A percentile compares a stretch with the other conserved stretches of the same genome.
These are phyloP conservation scores for Corynorhinus townsendii DNA, from an alignment of 2,113 vertebrate genomes.

Conservation along the genomic window DNA sequence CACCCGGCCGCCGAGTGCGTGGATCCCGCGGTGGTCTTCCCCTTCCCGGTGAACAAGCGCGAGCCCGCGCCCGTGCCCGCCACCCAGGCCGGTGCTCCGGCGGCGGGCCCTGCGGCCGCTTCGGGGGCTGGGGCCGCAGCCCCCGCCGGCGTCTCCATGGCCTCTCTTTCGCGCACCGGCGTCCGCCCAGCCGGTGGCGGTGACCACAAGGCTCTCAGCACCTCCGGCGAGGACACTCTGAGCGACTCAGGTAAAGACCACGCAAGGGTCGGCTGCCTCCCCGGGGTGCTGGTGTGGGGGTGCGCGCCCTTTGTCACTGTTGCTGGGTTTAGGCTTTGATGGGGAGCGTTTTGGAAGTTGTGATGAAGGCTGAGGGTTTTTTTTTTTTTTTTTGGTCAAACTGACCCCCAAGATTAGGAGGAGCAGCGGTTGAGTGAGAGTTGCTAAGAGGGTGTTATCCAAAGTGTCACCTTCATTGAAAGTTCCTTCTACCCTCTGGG, in stretches of 20 bases:
- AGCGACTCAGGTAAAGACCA: conserved; percentile 91
- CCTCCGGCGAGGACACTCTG: conserved; percentile 83
- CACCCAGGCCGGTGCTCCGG: background rate
- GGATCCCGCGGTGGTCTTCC: conserved; percentile 92
- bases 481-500: background rate
- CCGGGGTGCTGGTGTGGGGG: background rate
- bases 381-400: too few relatives aligned
- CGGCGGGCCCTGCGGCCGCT: background rate
- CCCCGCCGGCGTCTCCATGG: background rate
- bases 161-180: background rate
- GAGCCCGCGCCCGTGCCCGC: conserved; percentile 69
- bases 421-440: background rate
- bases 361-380: background rate
- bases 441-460: background rate
- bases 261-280: background rate
- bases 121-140: background rate
- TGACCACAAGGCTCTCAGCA: conserved; percentile 75
- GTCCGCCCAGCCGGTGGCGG: conserved; percentile 34
- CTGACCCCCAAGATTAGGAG: background rate
- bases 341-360: background rate
- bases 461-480: background rate
- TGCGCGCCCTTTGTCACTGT: background rate
- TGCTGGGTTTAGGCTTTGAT: background rate
- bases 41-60: conserved; percentile 90
- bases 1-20: conserved; percentile 89